Base-by-base conservation (phyloP, 2,113 vertebrate species). In the Antennarius striatus region DNA sequence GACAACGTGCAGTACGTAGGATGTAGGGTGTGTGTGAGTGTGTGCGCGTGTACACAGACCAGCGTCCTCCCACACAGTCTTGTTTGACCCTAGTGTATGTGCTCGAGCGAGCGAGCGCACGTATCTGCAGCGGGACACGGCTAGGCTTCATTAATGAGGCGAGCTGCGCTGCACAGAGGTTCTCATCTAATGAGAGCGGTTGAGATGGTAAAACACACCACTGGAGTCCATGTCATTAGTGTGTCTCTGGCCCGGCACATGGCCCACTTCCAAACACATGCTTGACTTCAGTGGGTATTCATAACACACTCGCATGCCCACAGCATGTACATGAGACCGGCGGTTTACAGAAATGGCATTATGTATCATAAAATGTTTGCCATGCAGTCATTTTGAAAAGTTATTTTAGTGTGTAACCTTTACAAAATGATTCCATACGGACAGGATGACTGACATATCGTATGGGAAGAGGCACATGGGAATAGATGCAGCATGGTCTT, bases 111-210 rank as follows among this genome's bases (percentile, higher is more conserved):
- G 81, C 28, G 77, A 68, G 84, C 32, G 77, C 60, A 76, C 53
- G 75, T 75, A 69, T 93, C 94, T 94, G 93, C 94, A 94, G 93
- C 93, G 93, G 94, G 95, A 96, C 96, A 96, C 95, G 95, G 95
- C 92, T 94, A 91, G 92, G 93, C 93, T 94, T 96, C 94, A 95
- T 96, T 98, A 97, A 98, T 95, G 95, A 98, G 90, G 75, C 76
- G 82, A 73, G 93, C 90, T 92, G 90, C 86, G 93, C 93, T 92
- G 95, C 93, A 94, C 92, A 93, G 91, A 84, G 92, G 62, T 92
- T 95, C 92, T 94, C 93, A 93, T 95, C 96, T 98, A 96, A 98
- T 96, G 94, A 98, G 96, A 97, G 93, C 94, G 93, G 95, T 97
- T 94, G 95, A 96, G 96, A 92, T 93, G 94, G 94, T 96, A 96